phyloP scores from a whole-genome alignment of 1,140 invertebrate species.

The Sarcophaga peregrina region DNA sequence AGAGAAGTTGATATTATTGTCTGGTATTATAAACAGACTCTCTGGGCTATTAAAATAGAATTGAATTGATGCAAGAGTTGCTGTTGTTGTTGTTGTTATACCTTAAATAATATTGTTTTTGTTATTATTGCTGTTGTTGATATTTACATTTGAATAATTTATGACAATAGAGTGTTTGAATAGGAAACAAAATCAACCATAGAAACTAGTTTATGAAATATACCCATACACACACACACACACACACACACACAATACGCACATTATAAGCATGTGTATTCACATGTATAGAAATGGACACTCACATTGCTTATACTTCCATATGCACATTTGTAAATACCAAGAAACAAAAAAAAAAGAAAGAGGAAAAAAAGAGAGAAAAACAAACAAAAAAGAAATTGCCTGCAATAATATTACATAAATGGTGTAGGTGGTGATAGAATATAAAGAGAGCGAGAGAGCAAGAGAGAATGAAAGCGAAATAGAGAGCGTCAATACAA shows the following conservation, averaged over 20 bases:
- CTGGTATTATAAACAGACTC: conserved; percentile 21
- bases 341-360: too few relatives aligned
- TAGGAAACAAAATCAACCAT: conserved; percentile 17
- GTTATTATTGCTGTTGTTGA: conserved; percentile 51
- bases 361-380: too few relatives aligned
- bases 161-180: conserved; percentile 50
- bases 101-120: too few relatives aligned
- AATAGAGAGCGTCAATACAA: not conserved
- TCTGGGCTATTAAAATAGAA: conserved; percentile 37
- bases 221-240: not conserved
- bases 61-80: conserved; percentile 32
- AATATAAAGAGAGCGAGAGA: too few relatives aligned
- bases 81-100: conserved; percentile 61
- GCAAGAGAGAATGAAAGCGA: too few relatives aligned
- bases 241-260: too few relatives aligned
- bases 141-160: conserved; percentile 67
- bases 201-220: not conserved
- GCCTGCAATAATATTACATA: too few relatives aligned
- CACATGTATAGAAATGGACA: not conserved
- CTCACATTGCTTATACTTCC: not conserved
- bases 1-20: not conserved
- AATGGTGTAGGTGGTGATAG: too few relatives aligned
- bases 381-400: too few relatives aligned
- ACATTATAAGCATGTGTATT: too few relatives aligned
- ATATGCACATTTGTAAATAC: not conserved